These are phyloP conservation scores for Camponotus fellah DNA, from an alignment of 2,888 invertebrate genomes.

Conservation along the genomic window DNA sequence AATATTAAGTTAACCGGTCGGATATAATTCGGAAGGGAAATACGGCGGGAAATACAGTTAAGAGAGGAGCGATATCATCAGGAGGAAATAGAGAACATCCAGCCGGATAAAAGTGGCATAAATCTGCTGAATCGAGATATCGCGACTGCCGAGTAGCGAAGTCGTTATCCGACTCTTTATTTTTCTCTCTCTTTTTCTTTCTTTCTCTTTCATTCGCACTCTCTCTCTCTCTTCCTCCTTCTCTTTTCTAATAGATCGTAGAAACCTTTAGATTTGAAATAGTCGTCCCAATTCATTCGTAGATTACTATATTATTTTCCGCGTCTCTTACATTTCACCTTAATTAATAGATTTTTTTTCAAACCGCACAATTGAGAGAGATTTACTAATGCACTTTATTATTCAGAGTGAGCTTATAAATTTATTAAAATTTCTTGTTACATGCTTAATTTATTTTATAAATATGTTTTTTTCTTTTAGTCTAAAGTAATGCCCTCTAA, in stretches of 20 bases:
- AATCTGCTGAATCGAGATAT: slow-evolving; percentile 46
- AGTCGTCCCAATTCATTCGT: slow-evolving; percentile 23
- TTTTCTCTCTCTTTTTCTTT: neutral
- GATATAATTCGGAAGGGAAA: slow-evolving; percentile 45
- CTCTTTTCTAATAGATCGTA: slow-evolving; percentile 19
- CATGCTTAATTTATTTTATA: slow-evolving; percentile 14
- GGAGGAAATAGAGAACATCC: slow-evolving; percentile 41
- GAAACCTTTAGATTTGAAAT: slow-evolving; percentile 9
- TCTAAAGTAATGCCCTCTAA: neutral
- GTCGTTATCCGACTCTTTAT: slow-evolving; percentile 40
- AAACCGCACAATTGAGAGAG: neutral
- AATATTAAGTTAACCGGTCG: slow-evolving; percentile 39
- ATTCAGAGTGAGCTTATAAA: neutral
- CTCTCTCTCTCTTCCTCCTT: neutral
- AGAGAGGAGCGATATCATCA: slow-evolving; percentile 27
- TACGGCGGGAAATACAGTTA: slow-evolving; percentile 35
- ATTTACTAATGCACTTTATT: neutral
- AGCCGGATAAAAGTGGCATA: slow-evolving; percentile 44
- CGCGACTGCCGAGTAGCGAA: slow-evolving; percentile 38
- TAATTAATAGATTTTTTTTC: slow-evolving; percentile 7
- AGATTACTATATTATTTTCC: neutral
- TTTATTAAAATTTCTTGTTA: neutral
- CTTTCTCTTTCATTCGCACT: neutral
- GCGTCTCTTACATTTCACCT: neutral
- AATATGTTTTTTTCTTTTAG: neutral